Base-by-base conservation (phyloP, 2,888 invertebrate species). In the Criorhina ranunculi region DNA sequence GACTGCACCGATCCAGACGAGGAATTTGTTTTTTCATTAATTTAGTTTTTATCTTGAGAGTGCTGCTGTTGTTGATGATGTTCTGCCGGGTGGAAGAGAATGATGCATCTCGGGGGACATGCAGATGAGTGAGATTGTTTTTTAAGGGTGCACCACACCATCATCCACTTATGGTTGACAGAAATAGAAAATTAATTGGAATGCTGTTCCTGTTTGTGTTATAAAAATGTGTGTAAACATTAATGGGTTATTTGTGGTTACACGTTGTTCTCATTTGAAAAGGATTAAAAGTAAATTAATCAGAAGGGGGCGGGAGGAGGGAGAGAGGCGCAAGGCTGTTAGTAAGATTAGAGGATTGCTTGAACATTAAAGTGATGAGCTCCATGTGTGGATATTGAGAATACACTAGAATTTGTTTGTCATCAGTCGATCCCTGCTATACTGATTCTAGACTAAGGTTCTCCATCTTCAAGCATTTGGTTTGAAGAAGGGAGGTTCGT, bases 161-260 rank as follows among this genome's bases (percentile, higher is more conserved):
- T 29, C 59, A 59, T 64, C 37, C 59, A 72, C 66, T 72, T 66
- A 60, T 44, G 33, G 60, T 57, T 73, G 78, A 83, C 67, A 67
- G 67, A 79, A 83, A 83, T 79, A 79, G 69, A 75, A 49, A 64
- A 69, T 62, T 60, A 75, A 83, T 79, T 75, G 67, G 67, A 79
- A 69, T 69, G 73, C 37, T 79, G 73, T 79, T 79, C 73, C 79
- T 83, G 79, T 83, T 83, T 83, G 69, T 83, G 79, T 79, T 83
- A 12, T 4, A 64, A 35, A 69, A 49, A 75, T 79, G 24, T 24
- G 24, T 24, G 79, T 79, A 64, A 79, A 83, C 83, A 83, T 44
- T 79, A 83, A 83, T 83, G 57, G 73, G 49, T 53, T 75, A 42
- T 69, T 57, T 64, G 73, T 69, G 73, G 57, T 44, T 79, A 51